Evolutionary conservation across 2,113 vertebrate genomes (phyloP).

Genomic region (Tragelaphus buxtoni): DNA sequence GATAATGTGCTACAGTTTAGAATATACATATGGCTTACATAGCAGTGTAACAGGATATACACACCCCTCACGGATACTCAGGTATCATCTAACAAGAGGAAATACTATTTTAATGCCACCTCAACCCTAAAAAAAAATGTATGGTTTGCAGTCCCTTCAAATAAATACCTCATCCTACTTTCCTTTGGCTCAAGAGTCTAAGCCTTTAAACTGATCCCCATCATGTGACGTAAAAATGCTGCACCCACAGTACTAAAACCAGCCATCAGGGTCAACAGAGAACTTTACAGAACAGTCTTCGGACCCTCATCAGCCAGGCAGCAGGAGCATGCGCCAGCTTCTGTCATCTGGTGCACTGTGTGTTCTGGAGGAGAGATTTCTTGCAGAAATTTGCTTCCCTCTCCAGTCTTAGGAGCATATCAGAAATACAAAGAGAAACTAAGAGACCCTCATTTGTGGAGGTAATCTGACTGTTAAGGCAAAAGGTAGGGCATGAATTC

Average conservation of each 20-base stretch:
- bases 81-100: not conserved
- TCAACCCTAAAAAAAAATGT: not conserved
- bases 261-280: not conserved
- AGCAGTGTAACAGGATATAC: not conserved
- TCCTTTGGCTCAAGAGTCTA: not conserved
- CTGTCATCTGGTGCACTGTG: not conserved
- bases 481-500: not conserved
- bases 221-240: not conserved
- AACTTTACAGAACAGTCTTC: not conserved
- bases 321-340: not conserved
- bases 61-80: not conserved
- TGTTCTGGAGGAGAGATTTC: not conserved
- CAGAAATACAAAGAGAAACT: not conserved
- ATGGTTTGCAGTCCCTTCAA: not conserved
- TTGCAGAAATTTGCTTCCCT: not conserved
- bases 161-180: not conserved
- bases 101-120: not conserved
- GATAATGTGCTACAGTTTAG: not conserved
- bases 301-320: not conserved
- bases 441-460: not conserved
- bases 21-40: not conserved
- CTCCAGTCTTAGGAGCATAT: not conserved
- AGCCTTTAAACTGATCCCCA: not conserved
- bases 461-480: not conserved
- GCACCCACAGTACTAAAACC: not conserved